These are phyloP conservation scores for Misgurnus mizolepis DNA, from an alignment of 2,113 vertebrate species.

Conservation along the genomic window DNA sequence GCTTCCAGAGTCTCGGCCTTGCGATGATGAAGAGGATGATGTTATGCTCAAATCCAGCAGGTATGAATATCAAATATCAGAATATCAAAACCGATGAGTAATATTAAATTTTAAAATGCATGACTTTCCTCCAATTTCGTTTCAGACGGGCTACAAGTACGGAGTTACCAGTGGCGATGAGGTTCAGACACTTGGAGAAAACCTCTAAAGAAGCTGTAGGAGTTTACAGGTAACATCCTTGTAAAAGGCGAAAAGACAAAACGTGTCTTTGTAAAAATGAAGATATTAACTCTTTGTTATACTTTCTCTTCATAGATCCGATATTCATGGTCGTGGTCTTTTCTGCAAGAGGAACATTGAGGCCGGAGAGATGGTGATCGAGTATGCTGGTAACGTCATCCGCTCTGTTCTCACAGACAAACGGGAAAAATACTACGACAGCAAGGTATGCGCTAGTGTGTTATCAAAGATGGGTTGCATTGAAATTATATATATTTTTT, in stretches of 20 bases:
- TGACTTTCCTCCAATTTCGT: background rate
- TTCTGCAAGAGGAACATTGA: slow-evolving; percentile 93
- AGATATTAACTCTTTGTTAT: background rate
- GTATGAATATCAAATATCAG: slow-evolving; percentile 58
- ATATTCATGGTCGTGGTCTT: slow-evolving; percentile 87
- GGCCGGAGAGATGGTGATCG: slow-evolving; percentile 91
- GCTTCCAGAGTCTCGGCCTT: slow-evolving; percentile 78
- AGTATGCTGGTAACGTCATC: slow-evolving; percentile 89
- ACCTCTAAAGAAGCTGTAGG: slow-evolving; percentile 91
- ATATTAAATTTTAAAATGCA: too few relatives aligned
- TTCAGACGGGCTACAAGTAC: slow-evolving; percentile 85
- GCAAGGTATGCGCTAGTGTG: slow-evolving; percentile 75
- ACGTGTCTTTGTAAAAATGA: too few relatives aligned
- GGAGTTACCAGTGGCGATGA: slow-evolving; percentile 92
- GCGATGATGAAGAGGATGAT: slow-evolving; percentile 89
- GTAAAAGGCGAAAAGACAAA: too few relatives aligned
- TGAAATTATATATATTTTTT: background rate
- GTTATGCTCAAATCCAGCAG: slow-evolving; percentile 87
- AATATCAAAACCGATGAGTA: background rate
- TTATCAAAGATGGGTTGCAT: too few relatives aligned
- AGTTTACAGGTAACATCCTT: slow-evolving; percentile 83
- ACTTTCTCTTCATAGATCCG: slow-evolving; percentile 71
- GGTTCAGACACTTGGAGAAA: slow-evolving; percentile 89
- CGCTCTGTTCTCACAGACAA: slow-evolving; percentile 89
- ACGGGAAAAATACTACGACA: slow-evolving; percentile 88